Evolutionary conservation across 2,113 vertebrate genomes (phyloP).

Genomic region (Macheiramphus alcinus): DNA sequence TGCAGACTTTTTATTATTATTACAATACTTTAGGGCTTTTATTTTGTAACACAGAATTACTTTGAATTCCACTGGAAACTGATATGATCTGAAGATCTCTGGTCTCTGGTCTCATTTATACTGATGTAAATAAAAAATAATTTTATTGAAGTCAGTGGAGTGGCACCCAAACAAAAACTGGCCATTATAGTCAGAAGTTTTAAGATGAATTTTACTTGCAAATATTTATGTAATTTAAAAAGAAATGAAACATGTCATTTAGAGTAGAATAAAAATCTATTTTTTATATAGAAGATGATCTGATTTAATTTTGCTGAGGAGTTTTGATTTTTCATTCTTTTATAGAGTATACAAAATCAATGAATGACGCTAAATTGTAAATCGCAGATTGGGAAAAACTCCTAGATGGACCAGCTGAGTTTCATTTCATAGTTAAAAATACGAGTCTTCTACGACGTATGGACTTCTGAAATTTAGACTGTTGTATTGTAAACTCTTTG

Average conservation of each 20-base stretch:
- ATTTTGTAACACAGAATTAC: neutral
- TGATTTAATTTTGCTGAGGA: neutral
- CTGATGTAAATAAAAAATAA: neutral
- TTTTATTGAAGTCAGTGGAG: neutral
- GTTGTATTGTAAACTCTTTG: neutral
- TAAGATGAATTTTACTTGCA: neutral
- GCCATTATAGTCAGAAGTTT: neutral
- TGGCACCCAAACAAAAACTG: neutral
- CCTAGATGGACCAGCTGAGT: neutral
- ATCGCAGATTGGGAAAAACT: neutral
- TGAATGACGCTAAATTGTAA: neutral
- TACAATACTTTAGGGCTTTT: neutral
- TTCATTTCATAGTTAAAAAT: neutral
- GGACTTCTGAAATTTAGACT: neutral
- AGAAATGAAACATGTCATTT: neutral
- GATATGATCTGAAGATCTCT: neutral
- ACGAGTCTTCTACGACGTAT: neutral
- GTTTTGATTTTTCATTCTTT: neutral
- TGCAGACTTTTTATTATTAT: neutral
- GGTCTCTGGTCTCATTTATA: neutral
- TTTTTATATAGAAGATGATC: neutral
- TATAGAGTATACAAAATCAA: neutral
- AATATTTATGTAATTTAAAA: neutral
- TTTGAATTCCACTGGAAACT: neutral
- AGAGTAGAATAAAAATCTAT: neutral